A percentile compares a stretch with the other conserved stretches of the same genome.
Conservation (phyloP, 2,888 invertebrate species). For the Unio pictorum region DNA sequence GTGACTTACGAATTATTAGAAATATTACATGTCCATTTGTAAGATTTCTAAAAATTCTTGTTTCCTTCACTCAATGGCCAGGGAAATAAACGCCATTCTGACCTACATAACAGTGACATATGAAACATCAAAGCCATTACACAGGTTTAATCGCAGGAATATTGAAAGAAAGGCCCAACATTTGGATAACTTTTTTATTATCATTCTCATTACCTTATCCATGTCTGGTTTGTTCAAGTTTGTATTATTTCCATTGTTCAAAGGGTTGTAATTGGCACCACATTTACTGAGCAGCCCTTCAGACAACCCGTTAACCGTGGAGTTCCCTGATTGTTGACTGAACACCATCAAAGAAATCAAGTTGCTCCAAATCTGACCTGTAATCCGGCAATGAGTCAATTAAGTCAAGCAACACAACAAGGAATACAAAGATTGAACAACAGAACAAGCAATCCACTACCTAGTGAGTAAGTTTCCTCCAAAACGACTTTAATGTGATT, state of each 20-base stretch:
- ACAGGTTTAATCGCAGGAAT: background rate
- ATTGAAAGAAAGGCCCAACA: background rate
- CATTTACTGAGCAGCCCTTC: constrained; percentile 44
- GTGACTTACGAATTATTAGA: no score
- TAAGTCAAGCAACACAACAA: no score
- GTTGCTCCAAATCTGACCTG: constrained; percentile 91
- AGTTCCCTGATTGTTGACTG: constrained; percentile 18
- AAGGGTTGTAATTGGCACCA: constrained; percentile 71
- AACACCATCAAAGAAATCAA: constrained; percentile 73
- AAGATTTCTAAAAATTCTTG: no score
- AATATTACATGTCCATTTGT: no score
- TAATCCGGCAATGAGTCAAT: background rate
- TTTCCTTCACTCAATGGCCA: no score
- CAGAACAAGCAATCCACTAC: no score
- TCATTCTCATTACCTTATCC: constrained; percentile 65
- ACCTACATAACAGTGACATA: background rate
- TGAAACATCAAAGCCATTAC: background rate
- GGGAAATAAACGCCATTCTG: no score
- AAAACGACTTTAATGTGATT: no score
- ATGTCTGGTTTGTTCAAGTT: constrained; percentile 84
- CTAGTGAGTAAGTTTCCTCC: no score
- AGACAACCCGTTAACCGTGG: background rate
- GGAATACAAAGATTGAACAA: no score
- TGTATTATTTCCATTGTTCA: constrained; percentile 73
- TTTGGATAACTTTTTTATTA: background rate